Base-by-base conservation (phyloP, 2,888 invertebrate species). In the Coenonympha glycerion region DNA sequence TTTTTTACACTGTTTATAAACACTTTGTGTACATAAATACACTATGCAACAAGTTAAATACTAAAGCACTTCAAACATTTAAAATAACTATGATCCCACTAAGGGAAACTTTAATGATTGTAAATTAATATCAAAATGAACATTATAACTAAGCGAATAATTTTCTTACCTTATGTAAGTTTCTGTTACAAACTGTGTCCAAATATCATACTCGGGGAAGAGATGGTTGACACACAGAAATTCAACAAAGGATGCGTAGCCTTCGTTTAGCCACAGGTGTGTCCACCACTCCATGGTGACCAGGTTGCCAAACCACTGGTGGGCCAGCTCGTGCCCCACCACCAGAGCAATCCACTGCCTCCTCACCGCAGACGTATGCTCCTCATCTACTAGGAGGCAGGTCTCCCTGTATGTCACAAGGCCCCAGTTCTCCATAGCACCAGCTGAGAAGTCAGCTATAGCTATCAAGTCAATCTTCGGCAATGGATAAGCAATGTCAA, bases 231-330 rank as follows among this genome's bases (percentile, higher is more conserved):
- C 95, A 84, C 98, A 97, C 3, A 98, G 89, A 69, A 95, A 98
- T 77, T 98, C 97, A 36, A 97, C 95, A 89, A 98, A 99, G 0
- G 96, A 94, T 0, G 98, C 98, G 80, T 96, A 97, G 2, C 97
- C 98, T 76, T 98, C 98, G 78, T 98, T 98, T 26, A 98, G 84
- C 98, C 98, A 98, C 24, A 96, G 84, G 82, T 98, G 95, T 1
- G 96, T 97, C 97, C 97, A 98, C 97, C 97, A 97, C 78, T 97
- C 96, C 97, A 98, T 98, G 18, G 98, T 98, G 1, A 98, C 98
- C 37, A 98, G 89, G 76, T 98, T 98, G 5, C 98, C 99, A 81
- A 99, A 99, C 98, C 99, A 99, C 76, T 98, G 97, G 79, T 98
- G 98, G 2, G 97, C 97, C 42, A 99, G 85, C 77, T 99, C 98